These are phyloP conservation scores for Galaxias olidus DNA, from an alignment of 2,797 vertebrate species.

Conservation along the genomic window DNA sequence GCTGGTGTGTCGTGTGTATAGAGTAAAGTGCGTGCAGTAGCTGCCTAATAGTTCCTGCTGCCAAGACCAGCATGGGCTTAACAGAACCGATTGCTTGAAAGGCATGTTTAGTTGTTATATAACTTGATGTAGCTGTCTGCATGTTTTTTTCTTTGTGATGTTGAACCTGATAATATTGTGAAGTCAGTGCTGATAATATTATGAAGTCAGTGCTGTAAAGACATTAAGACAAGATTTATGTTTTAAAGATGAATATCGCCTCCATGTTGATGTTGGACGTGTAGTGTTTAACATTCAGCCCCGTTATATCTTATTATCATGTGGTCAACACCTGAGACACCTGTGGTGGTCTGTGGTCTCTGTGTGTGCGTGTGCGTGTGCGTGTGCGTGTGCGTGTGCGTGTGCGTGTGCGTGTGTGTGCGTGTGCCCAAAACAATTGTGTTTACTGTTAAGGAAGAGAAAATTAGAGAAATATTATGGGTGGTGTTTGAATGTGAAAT, in stretches of 20 bases:
- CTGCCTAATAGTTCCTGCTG: conserved; percentile 28
- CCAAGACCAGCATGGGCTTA: conserved; percentile 39
- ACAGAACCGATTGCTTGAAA: conserved; percentile 3
- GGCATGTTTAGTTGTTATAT: conserved; percentile 47
- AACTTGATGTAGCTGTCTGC: conserved; percentile 17
- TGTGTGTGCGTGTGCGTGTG: conserved; percentile 34
- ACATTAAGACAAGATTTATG: too few species aligned
- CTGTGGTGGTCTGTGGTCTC: neutral
- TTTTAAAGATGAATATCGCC: too few species aligned
- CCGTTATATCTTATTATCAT: conserved; percentile 30
- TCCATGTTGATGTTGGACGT: conserved; percentile 10
- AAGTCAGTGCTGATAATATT: too few species aligned
- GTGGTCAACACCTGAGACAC: conserved; percentile 18
- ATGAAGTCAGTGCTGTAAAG: too few species aligned
- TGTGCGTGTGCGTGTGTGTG: conserved; percentile 14
- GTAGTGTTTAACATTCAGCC: conserved; percentile 32
- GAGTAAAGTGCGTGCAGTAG: conserved; percentile 26
- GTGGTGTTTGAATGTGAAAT: neutral
- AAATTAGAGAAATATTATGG: too few species aligned
- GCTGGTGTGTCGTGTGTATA: conserved; percentile 34
- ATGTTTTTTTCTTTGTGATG: conserved; percentile 12
- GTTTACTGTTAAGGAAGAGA: too few species aligned
- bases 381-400: conserved; percentile 22
- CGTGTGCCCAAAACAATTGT: conserved; percentile 21
- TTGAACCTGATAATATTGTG: conserved; percentile 35